A percentile compares a stretch with the other conserved stretches of the same genome.
These are phyloP conservation scores for Nemotelus pantherinus DNA, from an alignment of 2,888 invertebrate species.

Conservation along the genomic window DNA sequence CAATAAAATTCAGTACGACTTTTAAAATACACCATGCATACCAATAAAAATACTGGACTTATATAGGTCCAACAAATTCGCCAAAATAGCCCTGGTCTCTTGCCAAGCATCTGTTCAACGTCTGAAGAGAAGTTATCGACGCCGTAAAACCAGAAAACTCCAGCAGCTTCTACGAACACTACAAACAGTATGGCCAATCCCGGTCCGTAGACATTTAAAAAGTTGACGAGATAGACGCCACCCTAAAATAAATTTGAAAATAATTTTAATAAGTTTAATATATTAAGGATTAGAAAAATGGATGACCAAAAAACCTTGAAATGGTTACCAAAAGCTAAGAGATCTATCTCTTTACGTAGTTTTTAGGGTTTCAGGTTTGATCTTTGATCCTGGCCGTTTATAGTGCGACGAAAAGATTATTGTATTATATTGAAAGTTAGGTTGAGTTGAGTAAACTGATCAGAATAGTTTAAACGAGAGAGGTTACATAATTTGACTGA, in stretches of 20 bases:
- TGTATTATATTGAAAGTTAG: too few species aligned
- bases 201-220: constrained; percentile 88
- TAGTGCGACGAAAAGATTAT: too few species aligned
- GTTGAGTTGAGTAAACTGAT: too few species aligned
- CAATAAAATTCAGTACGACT: constrained; percentile 4
- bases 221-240: constrained; percentile 85
- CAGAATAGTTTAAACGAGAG: too few species aligned
- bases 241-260: constrained; percentile 68
- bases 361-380: too few species aligned
- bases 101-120: constrained; percentile 84
- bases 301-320: too few species aligned
- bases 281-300: too few species aligned
- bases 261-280: not conserved
- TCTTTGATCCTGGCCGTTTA: too few species aligned
- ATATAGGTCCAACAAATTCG: constrained; percentile 87
- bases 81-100: constrained; percentile 82
- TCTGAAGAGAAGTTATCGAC: constrained; percentile 83
- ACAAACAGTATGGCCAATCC: constrained; percentile 88
- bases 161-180: constrained; percentile 90
- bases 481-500: too few species aligned
- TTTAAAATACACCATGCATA: constrained; percentile 60
- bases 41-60: constrained; percentile 85
- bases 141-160: constrained; percentile 91
- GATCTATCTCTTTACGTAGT: too few species aligned
- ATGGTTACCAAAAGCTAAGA: too few species aligned